These are phyloP conservation scores for Nothocercus nigrocapillus DNA, from an alignment of 2,113 vertebrate genomes.

Conservation along the genomic window DNA sequence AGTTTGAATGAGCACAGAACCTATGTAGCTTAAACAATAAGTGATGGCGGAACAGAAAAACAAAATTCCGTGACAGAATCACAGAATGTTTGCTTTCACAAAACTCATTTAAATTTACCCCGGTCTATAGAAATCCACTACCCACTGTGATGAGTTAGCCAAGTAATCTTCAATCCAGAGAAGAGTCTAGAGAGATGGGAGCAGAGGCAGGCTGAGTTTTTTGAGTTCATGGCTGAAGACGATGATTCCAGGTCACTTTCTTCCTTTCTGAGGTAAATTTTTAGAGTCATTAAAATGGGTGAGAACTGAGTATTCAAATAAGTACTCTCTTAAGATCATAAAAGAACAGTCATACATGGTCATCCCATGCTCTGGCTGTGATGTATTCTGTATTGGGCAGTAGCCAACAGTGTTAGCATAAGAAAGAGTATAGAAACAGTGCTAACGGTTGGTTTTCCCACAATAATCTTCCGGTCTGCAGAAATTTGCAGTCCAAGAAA, in stretches of 20 bases:
- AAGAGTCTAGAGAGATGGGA: neutral
- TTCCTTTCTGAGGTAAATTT: neutral
- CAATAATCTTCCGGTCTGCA: neutral
- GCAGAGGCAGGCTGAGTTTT: neutral
- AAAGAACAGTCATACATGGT: neutral
- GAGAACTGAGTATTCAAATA: neutral
- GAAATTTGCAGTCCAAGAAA: neutral
- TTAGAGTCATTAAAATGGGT: neutral
- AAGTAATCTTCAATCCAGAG: neutral
- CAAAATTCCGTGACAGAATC: neutral
- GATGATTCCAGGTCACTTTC: neutral
- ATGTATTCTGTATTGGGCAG: neutral
- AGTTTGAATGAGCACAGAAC: neutral
- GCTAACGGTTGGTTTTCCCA: neutral
- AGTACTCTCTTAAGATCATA: neutral
- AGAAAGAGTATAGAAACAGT: neutral
- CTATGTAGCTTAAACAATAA: neutral
- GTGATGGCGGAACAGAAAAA: neutral
- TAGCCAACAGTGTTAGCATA: neutral
- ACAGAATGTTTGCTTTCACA: neutral
- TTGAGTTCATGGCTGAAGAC: neutral
- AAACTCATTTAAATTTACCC: neutral
- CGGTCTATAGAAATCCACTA: neutral
- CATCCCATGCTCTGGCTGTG: accelerated
- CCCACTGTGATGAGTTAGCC: neutral